Conservation (phyloP, 2,113 vertebrate species). For the Pogonocichla stellata region DNA sequence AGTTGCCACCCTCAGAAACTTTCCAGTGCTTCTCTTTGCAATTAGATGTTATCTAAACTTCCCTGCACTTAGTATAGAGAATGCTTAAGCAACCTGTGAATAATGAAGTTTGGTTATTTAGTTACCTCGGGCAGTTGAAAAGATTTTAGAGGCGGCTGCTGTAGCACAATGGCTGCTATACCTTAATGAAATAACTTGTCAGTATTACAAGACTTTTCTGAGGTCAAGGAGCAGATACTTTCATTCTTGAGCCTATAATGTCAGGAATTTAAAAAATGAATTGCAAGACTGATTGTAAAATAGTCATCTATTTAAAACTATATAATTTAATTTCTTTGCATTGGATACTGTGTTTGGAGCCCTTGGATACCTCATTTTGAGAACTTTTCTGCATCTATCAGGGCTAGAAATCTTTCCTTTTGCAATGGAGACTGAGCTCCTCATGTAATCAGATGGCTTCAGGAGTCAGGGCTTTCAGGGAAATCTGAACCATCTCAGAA, state of each 20-base stretch:
- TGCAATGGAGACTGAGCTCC: background rate
- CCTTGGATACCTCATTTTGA: background rate
- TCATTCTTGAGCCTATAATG: background rate
- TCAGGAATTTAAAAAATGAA: background rate
- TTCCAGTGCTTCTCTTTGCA: conserved; percentile 39
- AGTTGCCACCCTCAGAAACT: conserved; percentile 42
- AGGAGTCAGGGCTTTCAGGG: background rate
- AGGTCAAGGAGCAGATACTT: background rate
- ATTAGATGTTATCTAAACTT: conserved; percentile 58
- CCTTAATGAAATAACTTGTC: background rate
- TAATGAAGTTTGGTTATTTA: background rate
- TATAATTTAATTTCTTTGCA: background rate
- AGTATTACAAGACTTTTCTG: background rate
- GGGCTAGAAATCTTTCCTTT: background rate
- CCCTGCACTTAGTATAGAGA: conserved; percentile 6
- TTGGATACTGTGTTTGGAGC: background rate
- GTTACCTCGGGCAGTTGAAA: background rate
- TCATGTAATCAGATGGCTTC: background rate
- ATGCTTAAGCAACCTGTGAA: conserved; percentile 9
- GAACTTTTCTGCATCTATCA: background rate
- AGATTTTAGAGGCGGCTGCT: background rate
- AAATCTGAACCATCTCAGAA: background rate
- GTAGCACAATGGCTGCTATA: background rate
- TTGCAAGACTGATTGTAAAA: background rate
- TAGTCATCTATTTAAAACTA: background rate